Conservation (phyloP, 2,113 vertebrate genomes). For the Bubo scandiacus region DNA sequence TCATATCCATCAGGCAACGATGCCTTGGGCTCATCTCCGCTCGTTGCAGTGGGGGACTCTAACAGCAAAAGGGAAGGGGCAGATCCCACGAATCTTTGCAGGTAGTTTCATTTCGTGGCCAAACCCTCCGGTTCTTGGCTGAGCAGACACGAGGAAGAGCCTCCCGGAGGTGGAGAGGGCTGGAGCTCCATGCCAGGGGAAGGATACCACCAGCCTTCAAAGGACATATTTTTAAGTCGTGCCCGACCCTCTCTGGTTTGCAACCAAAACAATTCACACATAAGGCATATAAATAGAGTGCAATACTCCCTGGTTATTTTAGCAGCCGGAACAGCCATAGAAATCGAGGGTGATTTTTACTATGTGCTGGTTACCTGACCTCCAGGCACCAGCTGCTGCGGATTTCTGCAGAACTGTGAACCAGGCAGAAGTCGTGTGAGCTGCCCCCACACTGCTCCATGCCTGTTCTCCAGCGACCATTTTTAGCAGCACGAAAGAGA, state of each 20-base stretch:
- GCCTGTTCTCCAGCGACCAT: background rate
- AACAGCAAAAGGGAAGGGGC: background rate
- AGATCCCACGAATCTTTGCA: background rate
- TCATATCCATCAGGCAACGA: accelerated
- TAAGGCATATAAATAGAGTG: constrained; percentile 51
- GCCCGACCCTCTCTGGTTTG: background rate
- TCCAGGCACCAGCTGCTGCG: constrained; percentile 50
- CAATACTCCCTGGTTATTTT: background rate
- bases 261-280: constrained; percentile 62
- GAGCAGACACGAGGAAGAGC: background rate
- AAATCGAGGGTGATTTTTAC: background rate
- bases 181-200: background rate
- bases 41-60: accelerated
- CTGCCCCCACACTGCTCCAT: constrained; percentile 25
- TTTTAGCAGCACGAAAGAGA: constrained; percentile 43
- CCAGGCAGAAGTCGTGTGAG: constrained; percentile 13
- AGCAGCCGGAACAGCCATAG: constrained; percentile 50
- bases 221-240: background rate
- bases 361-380: constrained; percentile 48
- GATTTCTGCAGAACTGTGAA: background rate
- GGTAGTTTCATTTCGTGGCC: background rate
- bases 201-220: background rate
- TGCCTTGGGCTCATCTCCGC: background rate
- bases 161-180: background rate
- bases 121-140: background rate